Evolutionary conservation across 2,797 vertebrate genomes (phyloP).

Genomic region (Ceryle rudis): DNA sequence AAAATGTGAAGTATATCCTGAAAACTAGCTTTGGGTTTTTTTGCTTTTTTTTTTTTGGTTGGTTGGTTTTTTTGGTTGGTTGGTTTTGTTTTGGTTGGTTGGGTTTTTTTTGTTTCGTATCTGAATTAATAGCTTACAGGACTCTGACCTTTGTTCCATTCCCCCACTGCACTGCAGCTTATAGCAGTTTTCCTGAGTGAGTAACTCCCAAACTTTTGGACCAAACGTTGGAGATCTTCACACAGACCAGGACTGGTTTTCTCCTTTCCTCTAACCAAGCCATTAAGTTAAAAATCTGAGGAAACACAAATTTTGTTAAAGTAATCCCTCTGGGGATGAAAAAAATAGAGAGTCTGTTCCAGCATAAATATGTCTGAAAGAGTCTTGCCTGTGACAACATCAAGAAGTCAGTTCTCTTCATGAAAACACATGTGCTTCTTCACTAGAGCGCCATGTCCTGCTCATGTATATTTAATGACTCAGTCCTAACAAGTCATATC

Average conservation of each 20-base stretch:
- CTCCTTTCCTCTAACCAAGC: slow-evolving; percentile 4
- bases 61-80: too few relatives aligned
- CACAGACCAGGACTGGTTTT: not conserved
- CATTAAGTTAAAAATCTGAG: not conserved
- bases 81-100: not conserved
- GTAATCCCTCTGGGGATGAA: not conserved
- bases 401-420: not conserved
- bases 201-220: not conserved
- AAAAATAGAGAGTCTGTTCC: not conserved
- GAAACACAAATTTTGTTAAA: slow-evolving; percentile 10
- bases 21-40: not conserved
- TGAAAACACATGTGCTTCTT: not conserved
- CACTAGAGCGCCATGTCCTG: not conserved
- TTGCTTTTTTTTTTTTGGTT: not conserved
- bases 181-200: not conserved
- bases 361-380: not conserved
- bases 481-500: not conserved
- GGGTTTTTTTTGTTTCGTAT: not conserved
- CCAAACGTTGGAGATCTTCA: not conserved
- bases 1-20: not conserved
- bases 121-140: not conserved
- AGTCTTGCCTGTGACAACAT: slow-evolving; percentile 12
- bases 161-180: not conserved
- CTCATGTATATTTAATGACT: not conserved
- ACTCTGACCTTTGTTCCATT: not conserved